Evolutionary conservation across 1,140 invertebrate species (phyloP).

Genomic region (Drosophila watanabei): DNA sequence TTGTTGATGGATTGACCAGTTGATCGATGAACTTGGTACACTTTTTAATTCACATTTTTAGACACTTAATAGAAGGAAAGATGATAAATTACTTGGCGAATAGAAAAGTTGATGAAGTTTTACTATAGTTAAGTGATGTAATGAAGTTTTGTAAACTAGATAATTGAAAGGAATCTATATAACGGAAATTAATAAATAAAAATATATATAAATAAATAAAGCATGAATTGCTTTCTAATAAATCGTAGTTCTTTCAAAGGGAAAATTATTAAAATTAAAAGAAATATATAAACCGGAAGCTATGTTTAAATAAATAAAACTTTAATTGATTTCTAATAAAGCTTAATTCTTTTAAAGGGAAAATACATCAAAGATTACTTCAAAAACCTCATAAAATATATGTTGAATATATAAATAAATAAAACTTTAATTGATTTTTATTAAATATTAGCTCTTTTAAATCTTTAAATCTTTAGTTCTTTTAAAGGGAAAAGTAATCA

Average conservation of each 20-base stretch:
- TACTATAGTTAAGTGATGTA: not conserved
- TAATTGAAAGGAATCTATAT: not conserved
- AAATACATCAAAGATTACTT: too few relatives aligned
- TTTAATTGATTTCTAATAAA: too few relatives aligned
- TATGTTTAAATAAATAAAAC: too few relatives aligned
- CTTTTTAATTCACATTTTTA: slow-evolving; percentile 23
- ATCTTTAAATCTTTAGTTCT: too few relatives aligned
- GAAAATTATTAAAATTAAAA: too few relatives aligned
- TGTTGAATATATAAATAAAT: too few relatives aligned
- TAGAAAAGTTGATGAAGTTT: not conserved
- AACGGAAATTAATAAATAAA: too few relatives aligned
- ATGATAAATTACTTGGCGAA: slow-evolving; percentile 34
- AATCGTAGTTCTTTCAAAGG: not conserved
- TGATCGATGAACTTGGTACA: slow-evolving; percentile 41
- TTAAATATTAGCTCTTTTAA: too few relatives aligned
- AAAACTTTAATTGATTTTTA: too few relatives aligned
- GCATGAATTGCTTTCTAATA: not conserved
- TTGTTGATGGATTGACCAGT: slow-evolving; percentile 40
- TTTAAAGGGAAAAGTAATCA: not conserved
- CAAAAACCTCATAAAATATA: too few relatives aligned
- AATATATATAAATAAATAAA: not conserved
- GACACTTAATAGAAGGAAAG: slow-evolving; percentile 4
- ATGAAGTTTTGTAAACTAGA: not conserved
- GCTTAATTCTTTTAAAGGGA: too few relatives aligned
- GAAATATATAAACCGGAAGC: too few relatives aligned